Conservation (phyloP, 2,797 vertebrate genomes). For the Galagoides demidoff region DNA sequence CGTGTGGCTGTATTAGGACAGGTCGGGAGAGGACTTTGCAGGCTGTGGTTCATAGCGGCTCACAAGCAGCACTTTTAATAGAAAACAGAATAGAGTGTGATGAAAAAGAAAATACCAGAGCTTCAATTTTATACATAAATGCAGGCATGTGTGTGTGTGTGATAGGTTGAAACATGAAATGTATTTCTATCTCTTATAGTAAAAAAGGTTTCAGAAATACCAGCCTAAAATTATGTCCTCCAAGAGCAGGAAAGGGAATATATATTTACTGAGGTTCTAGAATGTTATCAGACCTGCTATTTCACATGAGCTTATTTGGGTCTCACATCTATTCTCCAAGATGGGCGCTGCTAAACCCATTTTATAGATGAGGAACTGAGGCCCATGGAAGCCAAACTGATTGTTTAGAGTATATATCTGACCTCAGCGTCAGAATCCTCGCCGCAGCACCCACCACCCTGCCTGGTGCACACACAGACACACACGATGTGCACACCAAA, state of each 20-base stretch:
- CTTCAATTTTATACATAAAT: constrained; percentile 41
- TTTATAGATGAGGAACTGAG: background rate
- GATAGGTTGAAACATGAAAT: constrained; percentile 29
- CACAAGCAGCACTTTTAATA: background rate
- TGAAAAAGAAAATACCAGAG: constrained; percentile 51
- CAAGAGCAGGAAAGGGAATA: background rate
- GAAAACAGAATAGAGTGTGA: background rate
- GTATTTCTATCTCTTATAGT: constrained; percentile 16
- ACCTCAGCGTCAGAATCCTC: background rate
- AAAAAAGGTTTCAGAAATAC: constrained; percentile 29
- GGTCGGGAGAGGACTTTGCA: background rate
- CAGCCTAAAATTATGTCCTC: constrained; percentile 5
- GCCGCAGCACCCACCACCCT: background rate
- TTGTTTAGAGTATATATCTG: background rate
- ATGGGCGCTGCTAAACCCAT: background rate
- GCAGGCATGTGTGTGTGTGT: background rate
- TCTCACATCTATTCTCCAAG: background rate
- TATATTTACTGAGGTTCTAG: background rate
- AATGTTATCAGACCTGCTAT: background rate
- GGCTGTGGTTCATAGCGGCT: background rate
- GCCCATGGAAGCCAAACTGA: background rate
- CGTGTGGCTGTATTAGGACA: accelerated
- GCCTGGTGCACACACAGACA: background rate
- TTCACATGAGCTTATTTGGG: background rate
- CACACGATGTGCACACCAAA: accelerated